Evolutionary conservation across 2,113 vertebrate species (phyloP).

Genomic region (Solenodon paradoxus): DNA sequence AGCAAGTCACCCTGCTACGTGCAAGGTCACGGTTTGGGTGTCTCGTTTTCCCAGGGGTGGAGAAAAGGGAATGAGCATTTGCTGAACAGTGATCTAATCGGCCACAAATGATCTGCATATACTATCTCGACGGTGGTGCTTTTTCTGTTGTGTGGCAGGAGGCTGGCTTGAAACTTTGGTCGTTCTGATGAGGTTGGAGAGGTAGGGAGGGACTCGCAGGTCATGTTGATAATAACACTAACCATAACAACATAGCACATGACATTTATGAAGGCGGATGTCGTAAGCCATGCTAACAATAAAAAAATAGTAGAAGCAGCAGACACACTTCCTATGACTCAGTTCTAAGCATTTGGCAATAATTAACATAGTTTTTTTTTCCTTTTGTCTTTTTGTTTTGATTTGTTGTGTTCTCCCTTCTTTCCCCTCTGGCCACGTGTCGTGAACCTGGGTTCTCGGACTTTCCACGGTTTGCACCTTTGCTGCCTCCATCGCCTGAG

Average conservation of each 20-base stretch:
- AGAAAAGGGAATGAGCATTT: not conserved
- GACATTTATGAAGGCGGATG: not conserved
- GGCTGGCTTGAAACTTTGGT: not conserved
- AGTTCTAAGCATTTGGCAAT: not conserved
- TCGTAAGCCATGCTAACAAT: not conserved
- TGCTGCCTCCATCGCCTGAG: no score
- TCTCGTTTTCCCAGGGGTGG: not conserved
- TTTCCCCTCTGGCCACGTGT: no score
- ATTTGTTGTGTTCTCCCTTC: no score
- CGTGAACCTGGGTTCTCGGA: no score
- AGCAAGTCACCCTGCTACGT: not conserved
- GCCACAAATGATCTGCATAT: not conserved
- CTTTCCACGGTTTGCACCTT: no score
- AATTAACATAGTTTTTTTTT: not conserved
- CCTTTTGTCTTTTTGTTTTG: no score
- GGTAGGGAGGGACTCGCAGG: not conserved
- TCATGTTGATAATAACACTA: not conserved
- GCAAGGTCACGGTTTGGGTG: not conserved
- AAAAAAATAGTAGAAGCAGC: not conserved
- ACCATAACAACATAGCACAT: not conserved
- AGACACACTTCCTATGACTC: not conserved
- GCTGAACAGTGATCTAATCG: not conserved
- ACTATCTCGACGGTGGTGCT: not conserved
- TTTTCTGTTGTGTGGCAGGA: not conserved
- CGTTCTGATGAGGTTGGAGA: not conserved